Conservation (phyloP, 1,140 invertebrate genomes). For the Ceratina calcarata region DNA sequence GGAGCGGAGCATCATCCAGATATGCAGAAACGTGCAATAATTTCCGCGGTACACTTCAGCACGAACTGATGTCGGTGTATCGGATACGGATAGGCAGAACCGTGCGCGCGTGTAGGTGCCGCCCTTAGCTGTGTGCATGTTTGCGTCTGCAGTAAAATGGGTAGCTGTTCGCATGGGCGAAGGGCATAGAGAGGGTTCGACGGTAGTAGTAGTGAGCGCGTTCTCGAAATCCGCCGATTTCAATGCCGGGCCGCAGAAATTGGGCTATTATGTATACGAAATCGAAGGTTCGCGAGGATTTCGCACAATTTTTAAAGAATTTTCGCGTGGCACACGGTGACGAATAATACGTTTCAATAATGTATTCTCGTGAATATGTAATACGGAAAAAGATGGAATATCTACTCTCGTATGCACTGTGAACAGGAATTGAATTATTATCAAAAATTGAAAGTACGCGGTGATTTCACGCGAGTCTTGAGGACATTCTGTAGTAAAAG, state of each 20-base stretch:
- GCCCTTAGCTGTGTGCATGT: background rate
- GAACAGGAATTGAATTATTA: too few relatives aligned
- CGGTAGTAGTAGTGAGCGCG: background rate
- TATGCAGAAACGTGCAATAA: slow-evolving; percentile 74
- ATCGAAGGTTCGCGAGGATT: background rate
- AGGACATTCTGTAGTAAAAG: too few relatives aligned
- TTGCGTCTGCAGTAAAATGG: background rate
- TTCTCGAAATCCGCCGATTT: background rate
- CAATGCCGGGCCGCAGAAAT: background rate
- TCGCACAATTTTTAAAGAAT: too few relatives aligned
- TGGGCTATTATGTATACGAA: background rate
- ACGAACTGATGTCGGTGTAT: slow-evolving; percentile 55
- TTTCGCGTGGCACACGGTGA: too few relatives aligned
- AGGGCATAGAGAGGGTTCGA: background rate
- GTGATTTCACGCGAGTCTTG: too few relatives aligned
- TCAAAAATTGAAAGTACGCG: too few relatives aligned
- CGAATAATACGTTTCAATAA: too few relatives aligned
- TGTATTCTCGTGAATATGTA: too few relatives aligned
- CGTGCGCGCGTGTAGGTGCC: background rate
- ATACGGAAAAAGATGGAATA: too few relatives aligned
- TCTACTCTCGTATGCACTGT: too few relatives aligned
- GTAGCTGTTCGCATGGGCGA: background rate
- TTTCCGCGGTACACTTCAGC: slow-evolving; percentile 68
- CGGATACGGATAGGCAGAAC: background rate
- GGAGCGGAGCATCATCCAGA: slow-evolving; percentile 66